Percentiles rank a stretch among this genome's conserved stretches.
Conservation (phyloP, 2,113 vertebrate genomes). For the Mastomys natalensis region DNA sequence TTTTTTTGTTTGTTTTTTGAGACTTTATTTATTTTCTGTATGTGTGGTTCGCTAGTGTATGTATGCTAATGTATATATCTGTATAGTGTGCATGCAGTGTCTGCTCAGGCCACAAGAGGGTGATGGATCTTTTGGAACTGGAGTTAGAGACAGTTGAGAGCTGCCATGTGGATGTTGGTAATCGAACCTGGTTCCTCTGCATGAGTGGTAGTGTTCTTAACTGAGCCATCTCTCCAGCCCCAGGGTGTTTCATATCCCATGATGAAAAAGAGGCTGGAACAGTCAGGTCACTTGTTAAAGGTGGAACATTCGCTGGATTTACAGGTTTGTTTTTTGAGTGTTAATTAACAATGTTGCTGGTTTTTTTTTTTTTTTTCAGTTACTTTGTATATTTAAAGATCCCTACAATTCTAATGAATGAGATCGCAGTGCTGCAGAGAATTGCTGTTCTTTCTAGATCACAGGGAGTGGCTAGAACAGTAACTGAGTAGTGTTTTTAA, state of each 20-base stretch:
- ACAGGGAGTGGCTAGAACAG: conserved; percentile 16
- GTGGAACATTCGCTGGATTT: conserved; percentile 22
- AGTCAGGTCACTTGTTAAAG: conserved; percentile 24
- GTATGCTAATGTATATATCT: neutral
- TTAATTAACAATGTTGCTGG: neutral
- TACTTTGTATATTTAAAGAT: conserved; percentile 56
- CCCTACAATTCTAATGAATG: conserved; percentile 49
- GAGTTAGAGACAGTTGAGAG: neutral
- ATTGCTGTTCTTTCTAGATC: conserved; percentile 62
- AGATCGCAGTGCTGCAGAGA: conserved; percentile 28
- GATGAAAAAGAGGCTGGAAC: neutral
- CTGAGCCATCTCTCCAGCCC: neutral
- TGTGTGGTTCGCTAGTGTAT: neutral
- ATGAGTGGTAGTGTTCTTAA: neutral
- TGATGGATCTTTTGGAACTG: neutral
- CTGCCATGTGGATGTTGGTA: neutral
- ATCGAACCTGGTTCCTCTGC: neutral
- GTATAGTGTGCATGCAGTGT: neutral
- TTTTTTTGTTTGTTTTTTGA: neutral
- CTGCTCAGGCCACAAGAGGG: neutral
- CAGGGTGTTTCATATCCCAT: neutral
- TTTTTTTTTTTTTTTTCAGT: conserved; percentile 61
- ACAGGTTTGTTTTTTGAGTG: conserved; percentile 60
- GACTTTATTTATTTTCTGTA: neutral
- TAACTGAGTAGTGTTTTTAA: neutral